Base-by-base conservation (phyloP, 92 coral and sea anemone species). In the Bergia puertoricense region DNA sequence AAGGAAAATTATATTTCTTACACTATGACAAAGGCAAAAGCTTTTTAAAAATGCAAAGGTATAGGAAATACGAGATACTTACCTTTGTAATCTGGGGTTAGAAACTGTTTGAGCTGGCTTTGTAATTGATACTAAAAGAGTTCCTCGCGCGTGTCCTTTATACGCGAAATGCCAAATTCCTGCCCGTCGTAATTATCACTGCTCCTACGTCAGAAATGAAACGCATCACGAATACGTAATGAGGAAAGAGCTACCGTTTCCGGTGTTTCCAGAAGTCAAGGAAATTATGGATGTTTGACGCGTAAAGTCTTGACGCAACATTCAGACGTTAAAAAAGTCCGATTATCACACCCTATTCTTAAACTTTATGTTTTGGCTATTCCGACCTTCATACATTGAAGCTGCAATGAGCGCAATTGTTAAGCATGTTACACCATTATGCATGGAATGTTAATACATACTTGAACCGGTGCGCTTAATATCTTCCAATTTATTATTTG, bases 161-260 rank as follows among this genome's bases (percentile, higher is more conserved):
- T 11, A 80, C 59, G 71, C 43, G 71, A 80, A 20, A 38, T 80
- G 50, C 69, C 69, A 18, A 22, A 62, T 80, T 80, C 54, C 40
- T 56, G 36, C 72, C 50, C 85, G 57, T 40, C 40, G 30, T 54
- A 56, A 66, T 38, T 56, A 30, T 23, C 62, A 46, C 54, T 0
- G 40, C 13, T 39, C 18, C 30, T 78, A 78, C 82, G 82, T 78
- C 82, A 78, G 54, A 30, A 22, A 23, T 5, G 15, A 59, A 14
- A 40, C 84, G 85, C 85, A 80, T 56, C 59, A 54, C 16, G 71
- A 45, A 80, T 80, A 80, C 23, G 59, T 80, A 80, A 80, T 80
- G 71, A 80, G 69, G 46, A 36, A 5, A 37, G 77, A 7, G 68
- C 38, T 0, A 4, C 30, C 14, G 48, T 5, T 79, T 80, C 85